phyloP scores from a whole-genome alignment of 2,888 invertebrate genomes.

The Spisula subtruncata region DNA sequence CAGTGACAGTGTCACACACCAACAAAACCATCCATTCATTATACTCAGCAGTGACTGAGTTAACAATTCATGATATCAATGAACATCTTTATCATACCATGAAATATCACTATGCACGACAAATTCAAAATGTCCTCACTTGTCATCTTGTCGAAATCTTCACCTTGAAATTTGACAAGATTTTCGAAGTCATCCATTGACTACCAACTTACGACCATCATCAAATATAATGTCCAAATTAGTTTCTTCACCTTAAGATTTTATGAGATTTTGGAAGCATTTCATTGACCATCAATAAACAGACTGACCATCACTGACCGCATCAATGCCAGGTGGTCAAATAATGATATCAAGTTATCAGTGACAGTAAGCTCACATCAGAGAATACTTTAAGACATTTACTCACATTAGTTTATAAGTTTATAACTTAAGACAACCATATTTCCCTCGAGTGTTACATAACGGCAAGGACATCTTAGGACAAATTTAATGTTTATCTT shows the following conservation, averaged over 20 bases:
- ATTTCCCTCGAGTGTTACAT: background rate
- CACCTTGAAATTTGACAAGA: constrained; percentile 1
- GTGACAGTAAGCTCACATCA: background rate
- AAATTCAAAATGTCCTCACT: background rate
- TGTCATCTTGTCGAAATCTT: background rate
- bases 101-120: constrained; percentile 30
- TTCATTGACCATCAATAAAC: constrained; percentile 1
- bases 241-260: background rate
- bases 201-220: background rate
- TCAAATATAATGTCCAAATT: too few relatives aligned
- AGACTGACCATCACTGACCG: background rate
- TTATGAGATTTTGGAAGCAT: constrained; percentile 16
- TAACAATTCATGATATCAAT: constrained; percentile 34
- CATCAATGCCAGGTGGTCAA: constrained; percentile 50
- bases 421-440: background rate
- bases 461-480: constrained; percentile 43
- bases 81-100: constrained; percentile 35
- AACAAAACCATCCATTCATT: constrained; percentile 12
- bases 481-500: constrained; percentile 49
- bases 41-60: background rate
- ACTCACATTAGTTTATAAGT: constrained; percentile 12
- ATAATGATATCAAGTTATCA: background rate
- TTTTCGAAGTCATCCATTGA: background rate
- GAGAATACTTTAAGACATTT: background rate
- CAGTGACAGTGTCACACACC: background rate